Percentiles rank a stretch among this genome's conserved stretches.
Evolutionary conservation across 2,797 vertebrate genomes (phyloP).

Genomic region (Hoplostethus atlanticus): DNA sequence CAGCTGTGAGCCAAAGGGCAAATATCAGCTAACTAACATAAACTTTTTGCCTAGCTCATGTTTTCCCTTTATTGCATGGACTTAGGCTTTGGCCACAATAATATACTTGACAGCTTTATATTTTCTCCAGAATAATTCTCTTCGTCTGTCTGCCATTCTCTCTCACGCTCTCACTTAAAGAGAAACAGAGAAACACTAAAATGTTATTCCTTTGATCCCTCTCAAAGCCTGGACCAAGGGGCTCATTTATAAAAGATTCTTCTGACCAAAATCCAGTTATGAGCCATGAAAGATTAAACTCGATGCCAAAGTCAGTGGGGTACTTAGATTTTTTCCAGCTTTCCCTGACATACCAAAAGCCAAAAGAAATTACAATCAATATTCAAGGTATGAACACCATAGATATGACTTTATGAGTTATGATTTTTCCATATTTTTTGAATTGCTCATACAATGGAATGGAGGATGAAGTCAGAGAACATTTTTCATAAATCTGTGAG

Average conservation of each 20-base stretch:
- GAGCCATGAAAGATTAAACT: constrained; percentile 53
- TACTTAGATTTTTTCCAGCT: constrained; percentile 15
- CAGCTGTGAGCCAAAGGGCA: constrained; percentile 24
- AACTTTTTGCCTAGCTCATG: background rate
- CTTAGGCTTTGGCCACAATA: too few species aligned
- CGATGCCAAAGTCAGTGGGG: constrained; percentile 25
- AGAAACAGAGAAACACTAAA: background rate
- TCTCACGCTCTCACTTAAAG: background rate
- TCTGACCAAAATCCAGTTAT: constrained; percentile 36
- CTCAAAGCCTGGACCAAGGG: constrained; percentile 4
- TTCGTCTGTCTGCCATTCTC: background rate
- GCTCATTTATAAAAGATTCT: constrained; percentile 73
- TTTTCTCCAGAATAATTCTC: constrained; percentile 2
- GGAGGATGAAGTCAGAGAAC: background rate
- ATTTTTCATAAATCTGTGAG: background rate
- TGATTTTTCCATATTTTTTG: background rate
- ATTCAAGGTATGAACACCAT: background rate
- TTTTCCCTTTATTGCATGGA: background rate
- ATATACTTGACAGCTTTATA: background rate
- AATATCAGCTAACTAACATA: constrained; percentile 1
- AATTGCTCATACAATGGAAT: background rate
- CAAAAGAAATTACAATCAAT: background rate
- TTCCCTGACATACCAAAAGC: background rate
- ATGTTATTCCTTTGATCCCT: background rate
- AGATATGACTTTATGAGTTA: background rate